Evolutionary conservation across 2,113 vertebrate genomes (phyloP).

Genomic region (Percopsis transmontana): DNA sequence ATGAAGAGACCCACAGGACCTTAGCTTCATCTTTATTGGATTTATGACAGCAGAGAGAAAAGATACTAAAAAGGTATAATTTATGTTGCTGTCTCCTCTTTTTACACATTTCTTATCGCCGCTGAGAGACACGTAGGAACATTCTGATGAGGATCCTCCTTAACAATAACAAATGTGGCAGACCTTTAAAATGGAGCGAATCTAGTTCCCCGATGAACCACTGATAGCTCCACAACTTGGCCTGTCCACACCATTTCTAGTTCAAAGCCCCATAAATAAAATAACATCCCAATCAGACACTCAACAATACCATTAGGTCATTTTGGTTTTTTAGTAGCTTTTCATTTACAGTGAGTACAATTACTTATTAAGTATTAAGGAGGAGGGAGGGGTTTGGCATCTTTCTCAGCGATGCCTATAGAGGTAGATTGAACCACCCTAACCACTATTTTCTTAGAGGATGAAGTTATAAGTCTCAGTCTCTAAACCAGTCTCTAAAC

Average conservation of each 20-base stretch:
- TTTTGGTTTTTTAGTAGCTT: background rate
- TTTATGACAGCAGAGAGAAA: slow-evolving; percentile 74
- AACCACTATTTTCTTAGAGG: no score
- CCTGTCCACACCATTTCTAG: slow-evolving; percentile 16
- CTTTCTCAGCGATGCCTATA: no score
- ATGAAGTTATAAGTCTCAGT: no score
- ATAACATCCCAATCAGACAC: slow-evolving; percentile 44
- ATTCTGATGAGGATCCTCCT: background rate
- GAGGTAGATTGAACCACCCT: no score
- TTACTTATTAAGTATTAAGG: no score
- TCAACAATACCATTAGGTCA: no score
- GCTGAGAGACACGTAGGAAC: slow-evolving; percentile 6
- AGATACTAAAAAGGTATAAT: slow-evolving; percentile 68
- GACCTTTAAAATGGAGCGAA: slow-evolving; percentile 4
- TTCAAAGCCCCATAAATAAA: slow-evolving; percentile 62
- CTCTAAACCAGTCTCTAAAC: no score
- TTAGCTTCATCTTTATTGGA: slow-evolving; percentile 70
- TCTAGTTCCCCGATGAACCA: background rate
- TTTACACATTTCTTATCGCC: slow-evolving; percentile 18
- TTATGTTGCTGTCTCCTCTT: slow-evolving; percentile 56
- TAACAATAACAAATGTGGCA: slow-evolving; percentile 7
- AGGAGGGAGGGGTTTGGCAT: no score
- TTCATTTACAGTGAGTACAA: no score
- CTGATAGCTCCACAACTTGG: background rate
- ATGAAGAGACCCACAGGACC: slow-evolving; percentile 66